phyloP scores from a whole-genome alignment of 2,797 vertebrate genomes.

The Pseudocheirus occidentalis region DNA sequence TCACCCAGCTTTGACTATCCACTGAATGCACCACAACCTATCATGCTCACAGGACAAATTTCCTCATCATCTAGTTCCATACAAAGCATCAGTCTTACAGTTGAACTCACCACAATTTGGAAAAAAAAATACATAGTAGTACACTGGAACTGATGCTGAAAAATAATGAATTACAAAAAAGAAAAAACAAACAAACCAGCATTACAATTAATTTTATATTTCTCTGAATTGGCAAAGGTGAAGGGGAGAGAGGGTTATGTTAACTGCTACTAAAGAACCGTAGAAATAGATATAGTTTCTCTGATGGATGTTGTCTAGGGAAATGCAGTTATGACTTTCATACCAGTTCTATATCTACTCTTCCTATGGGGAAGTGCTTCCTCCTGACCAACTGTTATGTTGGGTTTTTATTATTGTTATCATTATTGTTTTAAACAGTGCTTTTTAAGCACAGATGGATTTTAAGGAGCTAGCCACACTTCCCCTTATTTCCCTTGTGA shows the following conservation, averaged over 20 bases:
- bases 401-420: slow-evolving; percentile 47
- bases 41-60: slow-evolving; percentile 25
- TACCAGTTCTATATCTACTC: not conserved
- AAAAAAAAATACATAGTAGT: slow-evolving; percentile 24
- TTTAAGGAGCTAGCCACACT: slow-evolving; percentile 10
- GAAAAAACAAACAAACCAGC: too few species aligned
- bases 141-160: slow-evolving; percentile 36
- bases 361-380: slow-evolving; percentile 22
- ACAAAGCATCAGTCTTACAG: slow-evolving; percentile 16
- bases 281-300: not conserved
- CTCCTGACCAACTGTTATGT: slow-evolving; percentile 41
- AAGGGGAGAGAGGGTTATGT: not conserved
- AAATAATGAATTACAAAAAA: not conserved
- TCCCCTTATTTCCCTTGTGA: not conserved
- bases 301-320: not conserved
- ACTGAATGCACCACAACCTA: not conserved
- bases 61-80: not conserved
- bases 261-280: not conserved
- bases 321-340: not conserved
- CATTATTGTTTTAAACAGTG: slow-evolving; percentile 28
- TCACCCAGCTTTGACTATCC: slow-evolving; percentile 28
- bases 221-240: not conserved
- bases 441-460: too few species aligned
- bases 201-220: not conserved
- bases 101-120: not conserved